These are phyloP conservation scores for Byasa hedistus DNA, from an alignment of 2,888 invertebrate species.

Conservation along the genomic window DNA sequence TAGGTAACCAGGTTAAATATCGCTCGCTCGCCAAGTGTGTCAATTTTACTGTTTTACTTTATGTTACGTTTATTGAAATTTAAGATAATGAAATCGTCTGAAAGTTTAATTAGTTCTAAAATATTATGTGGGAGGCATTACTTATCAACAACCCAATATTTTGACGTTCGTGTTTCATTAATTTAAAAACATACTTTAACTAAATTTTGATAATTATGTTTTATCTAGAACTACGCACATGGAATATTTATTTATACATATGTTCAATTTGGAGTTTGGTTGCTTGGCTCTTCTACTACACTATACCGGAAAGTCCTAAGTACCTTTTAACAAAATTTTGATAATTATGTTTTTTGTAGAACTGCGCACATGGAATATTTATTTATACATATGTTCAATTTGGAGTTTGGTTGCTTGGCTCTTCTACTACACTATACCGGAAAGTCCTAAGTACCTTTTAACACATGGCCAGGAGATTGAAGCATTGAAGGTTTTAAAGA, in stretches of 20 bases:
- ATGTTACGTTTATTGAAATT: too few relatives aligned
- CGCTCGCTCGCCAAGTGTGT: too few relatives aligned
- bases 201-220: too few relatives aligned
- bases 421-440: constrained; percentile 50
- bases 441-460: constrained; percentile 57
- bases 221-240: constrained; percentile 55
- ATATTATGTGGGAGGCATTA: too few relatives aligned
- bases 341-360: constrained; percentile 40
- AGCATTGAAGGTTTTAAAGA: constrained; percentile 50
- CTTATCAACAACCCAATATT: too few relatives aligned
- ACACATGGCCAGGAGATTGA: constrained; percentile 49
- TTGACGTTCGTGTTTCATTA: too few relatives aligned
- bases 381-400: constrained; percentile 48
- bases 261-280: constrained; percentile 52
- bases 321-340: constrained; percentile 54
- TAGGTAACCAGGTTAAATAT: too few relatives aligned
- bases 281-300: constrained; percentile 47
- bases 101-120: too few relatives aligned
- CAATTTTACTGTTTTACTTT: too few relatives aligned
- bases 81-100: too few relatives aligned
- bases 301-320: constrained; percentile 58
- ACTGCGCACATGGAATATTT: constrained; percentile 58
- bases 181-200: too few relatives aligned
- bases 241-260: constrained; percentile 56
- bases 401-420: constrained; percentile 51